These are phyloP conservation scores for Rhodinocichla rosea DNA, from an alignment of 2,113 vertebrate genomes.

Conservation along the genomic window DNA sequence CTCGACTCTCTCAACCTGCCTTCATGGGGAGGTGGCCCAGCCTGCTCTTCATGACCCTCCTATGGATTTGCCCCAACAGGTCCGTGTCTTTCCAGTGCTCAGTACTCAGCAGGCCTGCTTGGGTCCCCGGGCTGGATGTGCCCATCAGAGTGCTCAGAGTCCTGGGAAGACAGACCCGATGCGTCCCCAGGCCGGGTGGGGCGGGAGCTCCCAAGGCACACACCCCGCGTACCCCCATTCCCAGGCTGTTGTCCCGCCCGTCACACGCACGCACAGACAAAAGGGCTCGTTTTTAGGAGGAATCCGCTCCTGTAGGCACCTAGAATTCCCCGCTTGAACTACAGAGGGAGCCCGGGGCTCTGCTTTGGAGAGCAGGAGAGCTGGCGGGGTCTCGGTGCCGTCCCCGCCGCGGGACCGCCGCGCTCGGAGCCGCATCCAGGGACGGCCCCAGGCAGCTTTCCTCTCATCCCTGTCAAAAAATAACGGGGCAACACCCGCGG, in stretches of 20 bases:
- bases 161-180: neutral
- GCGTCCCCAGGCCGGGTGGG: fast-evolving
- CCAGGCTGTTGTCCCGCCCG: fast-evolving
- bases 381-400: neutral
- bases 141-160: fast-evolving
- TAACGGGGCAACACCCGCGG: too few relatives aligned
- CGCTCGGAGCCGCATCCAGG: fast-evolving
- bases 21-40: fast-evolving
- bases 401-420: neutral
- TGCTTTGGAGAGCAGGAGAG: neutral
- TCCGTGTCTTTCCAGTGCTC: too few relatives aligned
- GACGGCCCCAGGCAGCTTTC: fast-evolving
- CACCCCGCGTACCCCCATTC: fast-evolving
- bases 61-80: neutral
- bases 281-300: fast-evolving
- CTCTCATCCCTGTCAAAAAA: neutral
- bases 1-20: neutral
- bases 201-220: neutral
- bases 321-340: neutral
- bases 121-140: neutral
- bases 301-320: neutral
- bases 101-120: neutral
- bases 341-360: slow-evolving; percentile 51
- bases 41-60: neutral
- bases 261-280: fast-evolving